phyloP scores from a whole-genome alignment of 92 coral and sea anemone species.

The Porites lobata region DNA sequence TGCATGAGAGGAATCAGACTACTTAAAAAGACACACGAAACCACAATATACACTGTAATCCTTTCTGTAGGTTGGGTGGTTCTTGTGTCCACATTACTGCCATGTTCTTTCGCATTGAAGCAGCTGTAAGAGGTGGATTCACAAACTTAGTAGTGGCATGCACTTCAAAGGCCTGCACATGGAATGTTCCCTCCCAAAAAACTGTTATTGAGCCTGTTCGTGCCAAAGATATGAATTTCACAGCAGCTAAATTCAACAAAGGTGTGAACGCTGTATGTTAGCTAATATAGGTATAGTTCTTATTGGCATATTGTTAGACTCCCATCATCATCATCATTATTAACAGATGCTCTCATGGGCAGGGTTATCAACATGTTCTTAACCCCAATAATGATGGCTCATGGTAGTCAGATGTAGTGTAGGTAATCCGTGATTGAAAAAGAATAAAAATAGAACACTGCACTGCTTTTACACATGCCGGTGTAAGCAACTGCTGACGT shows the following conservation, averaged over 20 bases:
- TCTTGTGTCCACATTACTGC: constrained; percentile 59
- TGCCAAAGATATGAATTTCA: constrained; percentile 50
- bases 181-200: constrained; percentile 59
- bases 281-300: no score
- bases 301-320: no score
- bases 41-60: background rate
- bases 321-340: no score
- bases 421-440: no score
- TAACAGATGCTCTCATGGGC: no score
- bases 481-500: no score
- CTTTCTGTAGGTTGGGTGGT: constrained; percentile 39
- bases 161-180: constrained; percentile 58
- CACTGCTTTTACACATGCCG: no score
- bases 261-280: background rate
- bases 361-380: no score
- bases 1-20: no score
- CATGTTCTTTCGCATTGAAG: constrained; percentile 48
- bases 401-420: no score
- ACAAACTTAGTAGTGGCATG: constrained; percentile 39
- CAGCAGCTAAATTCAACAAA: constrained; percentile 33
- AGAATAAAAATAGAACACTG: no score
- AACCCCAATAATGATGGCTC: no score
- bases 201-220: constrained; percentile 47
- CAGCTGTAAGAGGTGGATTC: constrained; percentile 42
- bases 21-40: background rate